phyloP scores from a whole-genome alignment of 2,113 vertebrate genomes.

The Bufo bufo region DNA sequence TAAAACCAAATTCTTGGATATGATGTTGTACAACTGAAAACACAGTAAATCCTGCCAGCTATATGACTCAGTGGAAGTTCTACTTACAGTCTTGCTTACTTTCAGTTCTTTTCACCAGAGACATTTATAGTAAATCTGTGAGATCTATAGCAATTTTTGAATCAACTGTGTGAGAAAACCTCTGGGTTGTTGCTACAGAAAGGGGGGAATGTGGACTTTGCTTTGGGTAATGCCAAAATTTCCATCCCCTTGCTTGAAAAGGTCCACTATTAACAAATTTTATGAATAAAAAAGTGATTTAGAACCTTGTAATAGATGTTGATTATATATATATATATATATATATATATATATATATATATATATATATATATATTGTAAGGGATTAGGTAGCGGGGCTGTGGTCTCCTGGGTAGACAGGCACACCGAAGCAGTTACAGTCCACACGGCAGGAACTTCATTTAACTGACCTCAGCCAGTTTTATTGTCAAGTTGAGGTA shows the following conservation, averaged over 20 bases:
- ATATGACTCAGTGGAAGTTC: not conserved
- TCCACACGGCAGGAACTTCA: too few relatives aligned
- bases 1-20: not conserved
- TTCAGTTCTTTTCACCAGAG: not conserved
- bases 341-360: too few relatives aligned
- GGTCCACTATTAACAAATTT: too few relatives aligned
- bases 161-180: not conserved
- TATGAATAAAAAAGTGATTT: too few relatives aligned
- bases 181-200: not conserved
- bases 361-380: too few relatives aligned
- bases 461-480: too few relatives aligned
- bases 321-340: too few relatives aligned
- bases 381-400: too few relatives aligned
- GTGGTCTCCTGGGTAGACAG: too few relatives aligned
- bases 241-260: not conserved
- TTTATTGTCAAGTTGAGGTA: too few relatives aligned
- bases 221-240: not conserved
- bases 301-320: too few relatives aligned
- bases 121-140: not conserved
- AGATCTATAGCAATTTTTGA: not conserved
- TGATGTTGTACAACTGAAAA: not conserved
- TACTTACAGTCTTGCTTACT: not conserved
- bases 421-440: too few relatives aligned
- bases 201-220: not conserved
- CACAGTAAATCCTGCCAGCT: not conserved